Percentiles rank a stretch among this genome's conserved stretches.
Conservation (phyloP, 2,888 invertebrate genomes). For the Phrixothrix hirtus region DNA sequence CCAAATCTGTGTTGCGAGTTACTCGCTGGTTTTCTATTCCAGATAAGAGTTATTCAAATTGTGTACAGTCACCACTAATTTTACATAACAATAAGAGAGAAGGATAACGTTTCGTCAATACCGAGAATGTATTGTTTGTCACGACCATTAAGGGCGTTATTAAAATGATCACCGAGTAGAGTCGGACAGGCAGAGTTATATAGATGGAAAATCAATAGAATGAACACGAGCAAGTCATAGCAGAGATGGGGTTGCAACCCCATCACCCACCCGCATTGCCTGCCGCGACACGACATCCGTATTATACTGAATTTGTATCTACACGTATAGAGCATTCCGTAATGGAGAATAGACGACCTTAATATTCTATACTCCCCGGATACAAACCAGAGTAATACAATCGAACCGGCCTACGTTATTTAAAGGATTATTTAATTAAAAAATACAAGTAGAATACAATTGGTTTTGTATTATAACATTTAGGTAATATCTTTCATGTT, state of each 20-base stretch:
- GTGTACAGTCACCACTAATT: constrained; percentile 5
- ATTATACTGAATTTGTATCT: constrained; percentile 34
- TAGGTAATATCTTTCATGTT: no score
- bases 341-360: constrained; percentile 19
- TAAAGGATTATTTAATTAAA: no score
- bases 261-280: constrained; percentile 18
- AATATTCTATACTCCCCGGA: constrained; percentile 31
- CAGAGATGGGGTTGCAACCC: constrained; percentile 27
- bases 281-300: constrained; percentile 31
- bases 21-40: constrained; percentile 4
- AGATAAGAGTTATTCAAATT: not conserved
- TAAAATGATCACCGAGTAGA: constrained; percentile 31
- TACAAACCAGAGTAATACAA: constrained; percentile 14
- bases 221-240: constrained; percentile 24
- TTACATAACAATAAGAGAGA: constrained; percentile 2
- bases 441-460: no score
- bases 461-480: no score
- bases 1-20: constrained; percentile 3
- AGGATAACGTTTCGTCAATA: constrained; percentile 14
- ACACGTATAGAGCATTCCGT: constrained; percentile 20
- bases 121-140: constrained; percentile 29
- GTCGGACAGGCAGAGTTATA: constrained; percentile 25
- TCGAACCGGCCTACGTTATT: no score
- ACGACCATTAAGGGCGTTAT: constrained; percentile 30
- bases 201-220: constrained; percentile 31